A percentile compares a stretch with the other conserved stretches of the same genome.
phyloP scores from a whole-genome alignment of 2,888 invertebrate genomes.

The Dynastes hyllus region DNA sequence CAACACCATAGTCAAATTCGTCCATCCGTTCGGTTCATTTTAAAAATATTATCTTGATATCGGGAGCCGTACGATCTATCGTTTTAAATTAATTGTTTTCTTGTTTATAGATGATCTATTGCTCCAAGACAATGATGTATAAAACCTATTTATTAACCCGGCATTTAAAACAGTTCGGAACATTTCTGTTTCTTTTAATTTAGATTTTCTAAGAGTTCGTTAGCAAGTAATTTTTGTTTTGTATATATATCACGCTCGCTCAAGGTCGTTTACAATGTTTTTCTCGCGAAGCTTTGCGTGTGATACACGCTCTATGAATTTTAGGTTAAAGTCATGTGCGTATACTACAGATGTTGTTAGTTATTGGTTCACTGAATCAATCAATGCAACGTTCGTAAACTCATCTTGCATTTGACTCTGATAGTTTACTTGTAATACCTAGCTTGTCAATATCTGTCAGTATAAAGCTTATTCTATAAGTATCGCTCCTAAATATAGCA shows the following conservation, averaged over 20 bases:
- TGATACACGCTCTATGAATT: background rate
- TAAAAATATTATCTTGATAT: conserved; percentile 16
- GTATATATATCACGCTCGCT: background rate
- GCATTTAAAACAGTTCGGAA: background rate
- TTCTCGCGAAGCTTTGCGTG: background rate
- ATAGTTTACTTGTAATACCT: conserved; percentile 7
- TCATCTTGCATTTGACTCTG: background rate
- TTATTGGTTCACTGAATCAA: conserved; percentile 10
- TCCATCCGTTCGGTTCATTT: background rate
- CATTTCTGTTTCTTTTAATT: background rate
- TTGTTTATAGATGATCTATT: conserved; percentile 14
- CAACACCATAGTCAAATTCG: conserved; percentile 10
- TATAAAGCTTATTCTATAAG: conserved; percentile 12
- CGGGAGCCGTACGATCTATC: background rate
- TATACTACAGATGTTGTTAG: background rate
- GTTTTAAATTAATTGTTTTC: background rate
- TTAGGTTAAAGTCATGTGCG: background rate
- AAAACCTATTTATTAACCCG: background rate
- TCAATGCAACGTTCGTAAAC: conserved; percentile 12
- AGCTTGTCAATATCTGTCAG: conserved; percentile 7
- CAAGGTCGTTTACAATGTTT: background rate
- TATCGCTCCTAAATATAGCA: background rate
- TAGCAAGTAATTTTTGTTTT: too few relatives aligned
- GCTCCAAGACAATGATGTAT: conserved; percentile 7
- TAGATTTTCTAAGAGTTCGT: background rate